Percentiles rank a stretch among this genome's conserved stretches.
Evolutionary conservation across 2,113 vertebrate species (phyloP).

Genomic region (Dromaius novaehollandiae): DNA sequence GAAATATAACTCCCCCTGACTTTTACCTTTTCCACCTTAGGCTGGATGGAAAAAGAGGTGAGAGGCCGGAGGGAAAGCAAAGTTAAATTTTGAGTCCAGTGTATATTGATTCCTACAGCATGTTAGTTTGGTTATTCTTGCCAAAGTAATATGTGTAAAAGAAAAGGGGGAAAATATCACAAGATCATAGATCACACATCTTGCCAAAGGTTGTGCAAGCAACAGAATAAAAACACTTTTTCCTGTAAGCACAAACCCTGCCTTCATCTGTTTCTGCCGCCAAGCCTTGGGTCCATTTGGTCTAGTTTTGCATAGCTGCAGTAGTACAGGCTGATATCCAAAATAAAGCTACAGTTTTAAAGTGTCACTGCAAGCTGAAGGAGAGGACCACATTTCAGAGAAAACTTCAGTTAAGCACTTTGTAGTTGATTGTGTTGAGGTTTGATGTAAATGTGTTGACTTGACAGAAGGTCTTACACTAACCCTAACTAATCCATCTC

Average conservation of each 20-base stretch:
- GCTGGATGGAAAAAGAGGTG: neutral
- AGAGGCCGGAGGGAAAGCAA: neutral
- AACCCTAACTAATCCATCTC: neutral
- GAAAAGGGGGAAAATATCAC: neutral
- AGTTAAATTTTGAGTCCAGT: neutral
- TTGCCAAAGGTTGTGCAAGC: neutral
- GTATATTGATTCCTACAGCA: neutral
- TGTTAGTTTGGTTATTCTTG: neutral
- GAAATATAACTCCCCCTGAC: rapidly evolving
- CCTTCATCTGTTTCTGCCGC: neutral
- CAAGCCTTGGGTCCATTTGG: neutral
- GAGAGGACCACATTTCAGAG: neutral
- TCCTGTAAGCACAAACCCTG: neutral
- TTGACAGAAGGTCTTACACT: neutral
- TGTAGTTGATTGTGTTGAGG: neutral
- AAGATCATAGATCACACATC: neutral
- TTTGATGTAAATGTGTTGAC: neutral
- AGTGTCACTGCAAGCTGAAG: neutral
- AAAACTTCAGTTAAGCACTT: neutral
- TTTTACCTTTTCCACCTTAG: neutral
- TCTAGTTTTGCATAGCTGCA: neutral
- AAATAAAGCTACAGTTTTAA: neutral
- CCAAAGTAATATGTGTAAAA: neutral
- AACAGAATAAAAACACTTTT: neutral
- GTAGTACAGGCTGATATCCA: neutral